These are phyloP conservation scores for Copsychus sechellarum DNA, from an alignment of 2,113 vertebrate genomes.

Conservation along the genomic window DNA sequence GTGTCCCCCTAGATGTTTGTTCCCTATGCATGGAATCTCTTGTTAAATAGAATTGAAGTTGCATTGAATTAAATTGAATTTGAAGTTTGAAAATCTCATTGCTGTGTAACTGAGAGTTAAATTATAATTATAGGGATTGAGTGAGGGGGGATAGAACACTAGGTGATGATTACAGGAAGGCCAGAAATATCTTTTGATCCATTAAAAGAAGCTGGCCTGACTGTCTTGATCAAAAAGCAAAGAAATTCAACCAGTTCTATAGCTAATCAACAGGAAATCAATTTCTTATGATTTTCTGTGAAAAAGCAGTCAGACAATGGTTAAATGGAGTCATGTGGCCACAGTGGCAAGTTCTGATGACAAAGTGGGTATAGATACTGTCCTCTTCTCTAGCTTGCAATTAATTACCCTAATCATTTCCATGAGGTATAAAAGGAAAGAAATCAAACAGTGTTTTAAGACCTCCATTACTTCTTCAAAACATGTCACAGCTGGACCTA, in stretches of 20 bases:
- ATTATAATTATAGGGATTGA: not conserved
- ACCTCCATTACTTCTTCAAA: not conserved
- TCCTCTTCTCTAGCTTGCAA: not conserved
- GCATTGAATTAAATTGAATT: too few relatives aligned
- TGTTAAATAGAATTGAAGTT: not conserved
- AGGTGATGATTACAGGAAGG: not conserved
- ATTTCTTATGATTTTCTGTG: not conserved
- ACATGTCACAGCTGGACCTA: not conserved
- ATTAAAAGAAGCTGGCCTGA: not conserved
- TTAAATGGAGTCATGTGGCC: not conserved
- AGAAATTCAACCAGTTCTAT: not conserved
- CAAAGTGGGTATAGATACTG: not conserved
- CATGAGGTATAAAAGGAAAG: not conserved
- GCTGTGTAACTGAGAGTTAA: not conserved
- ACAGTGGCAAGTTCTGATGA: not conserved
- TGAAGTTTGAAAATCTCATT: not conserved
- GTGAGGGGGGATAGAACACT: not conserved
- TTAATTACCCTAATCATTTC: not conserved
- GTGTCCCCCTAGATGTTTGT: not conserved
- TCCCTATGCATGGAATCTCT: accelerated
- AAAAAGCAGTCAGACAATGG: not conserved
- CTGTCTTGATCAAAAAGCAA: not conserved
- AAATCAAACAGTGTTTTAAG: not conserved
- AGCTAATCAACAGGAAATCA: not conserved
- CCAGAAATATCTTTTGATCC: not conserved